A percentile compares a stretch with the other conserved stretches of the same genome.
These are phyloP conservation scores for Thripadectes ignobilis DNA, from an alignment of 2,797 vertebrate species.

Conservation along the genomic window DNA sequence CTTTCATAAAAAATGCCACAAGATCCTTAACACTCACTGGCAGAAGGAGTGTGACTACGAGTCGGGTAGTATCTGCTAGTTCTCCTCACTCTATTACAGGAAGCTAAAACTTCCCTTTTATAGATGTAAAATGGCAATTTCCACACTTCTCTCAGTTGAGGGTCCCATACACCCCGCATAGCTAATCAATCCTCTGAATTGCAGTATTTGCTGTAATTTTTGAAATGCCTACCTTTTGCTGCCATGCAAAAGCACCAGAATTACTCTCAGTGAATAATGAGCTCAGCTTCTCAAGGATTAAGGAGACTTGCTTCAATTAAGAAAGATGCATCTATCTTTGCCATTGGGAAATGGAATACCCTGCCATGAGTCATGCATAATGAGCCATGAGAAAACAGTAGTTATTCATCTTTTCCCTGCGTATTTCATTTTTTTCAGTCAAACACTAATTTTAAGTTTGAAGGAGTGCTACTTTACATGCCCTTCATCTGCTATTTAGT, in stretches of 20 bases:
- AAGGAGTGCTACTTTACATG: not conserved
- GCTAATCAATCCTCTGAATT: not conserved
- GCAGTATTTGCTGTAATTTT: not conserved
- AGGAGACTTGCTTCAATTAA: slow-evolving; percentile 36
- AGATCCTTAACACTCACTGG: not conserved
- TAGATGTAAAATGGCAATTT: not conserved
- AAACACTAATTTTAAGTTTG: not conserved
- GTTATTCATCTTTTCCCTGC: not conserved
- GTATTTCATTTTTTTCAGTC: not conserved
- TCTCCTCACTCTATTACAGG: not conserved
- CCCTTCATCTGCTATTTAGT: not conserved
- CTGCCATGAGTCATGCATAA: not conserved
- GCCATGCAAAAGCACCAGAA: not conserved
- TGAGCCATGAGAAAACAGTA: slow-evolving; percentile 21
- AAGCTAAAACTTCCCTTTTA: not conserved
- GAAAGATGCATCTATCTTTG: slow-evolving; percentile 47
- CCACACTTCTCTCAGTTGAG: not conserved
- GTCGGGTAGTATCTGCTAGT: not conserved
- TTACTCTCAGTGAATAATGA: not conserved
- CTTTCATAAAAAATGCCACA: not conserved
- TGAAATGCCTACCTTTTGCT: not conserved
- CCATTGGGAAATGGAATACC: slow-evolving; percentile 27
- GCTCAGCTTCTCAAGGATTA: not conserved
- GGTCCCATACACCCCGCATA: not conserved
- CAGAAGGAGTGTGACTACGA: not conserved